phyloP scores from a whole-genome alignment of 2,888 invertebrate species.

The Polyommatus iphigenia region DNA sequence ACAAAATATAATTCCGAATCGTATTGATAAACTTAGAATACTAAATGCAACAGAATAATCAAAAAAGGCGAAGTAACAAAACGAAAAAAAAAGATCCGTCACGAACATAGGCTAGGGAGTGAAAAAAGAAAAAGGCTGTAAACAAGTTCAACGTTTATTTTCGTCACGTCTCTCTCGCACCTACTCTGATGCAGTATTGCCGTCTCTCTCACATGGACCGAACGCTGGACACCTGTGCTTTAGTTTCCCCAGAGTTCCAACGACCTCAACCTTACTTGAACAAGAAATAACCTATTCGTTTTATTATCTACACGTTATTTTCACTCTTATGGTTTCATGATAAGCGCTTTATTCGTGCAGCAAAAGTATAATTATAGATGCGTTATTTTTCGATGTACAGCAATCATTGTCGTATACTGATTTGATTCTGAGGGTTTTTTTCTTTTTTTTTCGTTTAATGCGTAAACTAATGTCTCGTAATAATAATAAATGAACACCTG shows the following conservation, averaged over 20 bases:
- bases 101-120: constrained; percentile 81
- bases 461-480: constrained; percentile 75
- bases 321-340: constrained; percentile 45
- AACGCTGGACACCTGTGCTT: constrained; percentile 81
- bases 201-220: constrained; percentile 62
- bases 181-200: constrained; percentile 46
- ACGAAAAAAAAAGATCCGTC: constrained; percentile 73
- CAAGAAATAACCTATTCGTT: constrained; percentile 57
- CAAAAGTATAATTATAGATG: constrained; percentile 59
- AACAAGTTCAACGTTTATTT: constrained; percentile 81
- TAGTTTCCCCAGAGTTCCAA: constrained; percentile 80
- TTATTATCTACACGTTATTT: constrained; percentile 47
- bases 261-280: constrained; percentile 67
- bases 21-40: constrained; percentile 65
- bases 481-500: constrained; percentile 77
- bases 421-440: constrained; percentile 75
- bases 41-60: constrained; percentile 76
- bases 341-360: constrained; percentile 49
- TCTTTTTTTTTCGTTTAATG: constrained; percentile 65
- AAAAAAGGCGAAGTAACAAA: constrained; percentile 73
- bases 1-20: constrained; percentile 43
- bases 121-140: constrained; percentile 71
- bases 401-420: constrained; percentile 79
- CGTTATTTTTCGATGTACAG: constrained; percentile 70
- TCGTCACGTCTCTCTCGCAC: constrained; percentile 70